These are phyloP conservation scores for Azemiops feae DNA, from an alignment of 2,113 vertebrate species.

Conservation along the genomic window DNA sequence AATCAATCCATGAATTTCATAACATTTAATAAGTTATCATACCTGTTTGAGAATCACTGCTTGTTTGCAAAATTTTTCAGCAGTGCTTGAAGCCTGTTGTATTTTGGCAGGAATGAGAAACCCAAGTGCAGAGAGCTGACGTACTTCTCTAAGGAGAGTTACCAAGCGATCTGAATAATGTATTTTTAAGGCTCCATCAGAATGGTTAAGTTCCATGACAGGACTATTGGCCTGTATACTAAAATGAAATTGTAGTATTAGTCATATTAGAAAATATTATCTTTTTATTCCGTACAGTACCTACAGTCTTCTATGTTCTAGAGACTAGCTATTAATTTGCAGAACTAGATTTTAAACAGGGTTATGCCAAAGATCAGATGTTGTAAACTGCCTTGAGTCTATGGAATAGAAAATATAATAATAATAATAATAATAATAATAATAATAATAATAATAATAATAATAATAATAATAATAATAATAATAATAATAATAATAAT, in stretches of 20 bases:
- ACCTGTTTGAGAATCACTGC: slow-evolving; percentile 94
- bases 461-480: no score
- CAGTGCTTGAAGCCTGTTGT: slow-evolving; percentile 82
- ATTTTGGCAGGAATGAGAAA: slow-evolving; percentile 90
- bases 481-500: no score
- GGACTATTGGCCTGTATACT: slow-evolving; percentile 88
- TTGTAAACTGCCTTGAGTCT: not conserved
- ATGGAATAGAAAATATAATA: not conserved
- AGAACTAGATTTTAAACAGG: not conserved
- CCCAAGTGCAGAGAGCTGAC: slow-evolving; percentile 90
- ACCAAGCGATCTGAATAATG: slow-evolving; percentile 93
- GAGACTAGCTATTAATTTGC: not conserved
- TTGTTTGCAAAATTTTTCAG: slow-evolving; percentile 93
- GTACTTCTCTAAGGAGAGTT: slow-evolving; percentile 87
- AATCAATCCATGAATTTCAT: not conserved
- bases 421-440: no score
- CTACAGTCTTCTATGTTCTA: not conserved
- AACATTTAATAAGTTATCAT: slow-evolving; percentile 21
- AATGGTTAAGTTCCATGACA: slow-evolving; percentile 91
- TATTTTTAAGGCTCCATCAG: slow-evolving; percentile 85
- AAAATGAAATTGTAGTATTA: slow-evolving; percentile 43
- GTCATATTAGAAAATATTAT: not conserved
- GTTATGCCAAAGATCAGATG: not conserved
- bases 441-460: no score
- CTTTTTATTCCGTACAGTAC: not conserved